Evolutionary conservation across 2,113 vertebrate species (phyloP).

Genomic region (Euleptes europaea): DNA sequence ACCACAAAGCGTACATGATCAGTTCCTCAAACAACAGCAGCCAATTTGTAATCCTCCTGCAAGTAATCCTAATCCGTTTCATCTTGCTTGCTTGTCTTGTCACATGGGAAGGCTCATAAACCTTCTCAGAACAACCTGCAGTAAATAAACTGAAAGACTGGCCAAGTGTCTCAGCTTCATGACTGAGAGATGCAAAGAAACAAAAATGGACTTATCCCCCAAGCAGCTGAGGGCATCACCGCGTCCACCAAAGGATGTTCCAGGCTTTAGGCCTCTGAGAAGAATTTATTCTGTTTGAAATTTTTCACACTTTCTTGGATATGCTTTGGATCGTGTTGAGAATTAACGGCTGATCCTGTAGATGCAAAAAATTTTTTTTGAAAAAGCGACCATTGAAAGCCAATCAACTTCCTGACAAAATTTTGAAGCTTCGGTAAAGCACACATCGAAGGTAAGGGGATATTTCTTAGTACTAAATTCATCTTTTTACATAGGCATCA

Average conservation of each 20-base stretch:
- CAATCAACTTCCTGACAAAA: neutral
- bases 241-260: neutral
- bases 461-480: neutral
- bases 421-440: neutral
- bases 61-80: conserved; percentile 55
- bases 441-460: conserved; percentile 41
- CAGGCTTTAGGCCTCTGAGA: neutral
- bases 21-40: conserved; percentile 3
- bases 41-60: conserved; percentile 36
- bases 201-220: neutral
- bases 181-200: rapidly evolving
- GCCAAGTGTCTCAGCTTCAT: rapidly evolving
- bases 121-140: conserved; percentile 23
- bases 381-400: too few species aligned
- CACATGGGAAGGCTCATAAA: conserved; percentile 39
- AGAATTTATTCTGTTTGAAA: neutral
- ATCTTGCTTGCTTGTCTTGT: conserved; percentile 36
- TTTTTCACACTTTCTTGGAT: neutral
- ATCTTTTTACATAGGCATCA: neutral
- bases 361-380: neutral
- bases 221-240: neutral
- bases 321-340: rapidly evolving
- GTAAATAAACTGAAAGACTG: conserved; percentile 17
- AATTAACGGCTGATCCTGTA: neutral
- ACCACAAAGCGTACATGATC: neutral